Base-by-base conservation (phyloP, 2,113 vertebrate genomes). In the Microtus richardsoni region DNA sequence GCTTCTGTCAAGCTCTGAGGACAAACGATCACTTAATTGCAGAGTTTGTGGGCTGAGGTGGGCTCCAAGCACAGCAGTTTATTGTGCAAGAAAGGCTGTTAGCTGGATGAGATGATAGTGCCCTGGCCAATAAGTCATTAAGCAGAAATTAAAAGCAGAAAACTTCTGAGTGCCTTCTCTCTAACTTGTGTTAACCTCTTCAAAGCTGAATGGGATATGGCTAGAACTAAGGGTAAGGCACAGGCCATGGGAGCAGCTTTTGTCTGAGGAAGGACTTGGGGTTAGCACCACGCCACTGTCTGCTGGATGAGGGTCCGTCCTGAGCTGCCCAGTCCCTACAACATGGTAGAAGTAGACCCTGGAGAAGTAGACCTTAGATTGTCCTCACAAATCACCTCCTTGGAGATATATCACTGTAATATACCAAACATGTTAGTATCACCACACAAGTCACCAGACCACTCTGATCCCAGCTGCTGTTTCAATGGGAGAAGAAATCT, bases 111-210 rank as follows among this genome's bases (percentile, higher is more conserved):
- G 75, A 54, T 85, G 91, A 93, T 66, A 89, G 83, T 28, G 64
- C 92, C 93, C 91, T 88, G 78, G 95, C 91, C 93, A 84, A 70
- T 96, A 96, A 44, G 80, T 96, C 95, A 95, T 97, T 96, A 96
- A 89, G 91, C 85, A 96, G 92, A 97, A 97, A 98, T 97, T 97
- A 97, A 97, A 97, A 96, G 96, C 95, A 87, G 92, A 94, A 93
- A 97, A 95, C 93, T 95, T 95, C 41, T 64, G 78, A 93, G 82
- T 64, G 19, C 21, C 92, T 16, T 7, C 75, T 58, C 41, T 91
- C 71, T 94, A 44, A 75, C 71, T 92, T 47, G 93, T 33, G 44
- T 89, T 96, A 95, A 95, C 96, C 92, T 95, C 85, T 94, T 79
- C 52, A 49, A 68, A 39, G 73, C 16, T 1, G 64, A 74, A 41